Base-by-base conservation (phyloP, 2,888 invertebrate genomes). In the Phengaris alcon region DNA sequence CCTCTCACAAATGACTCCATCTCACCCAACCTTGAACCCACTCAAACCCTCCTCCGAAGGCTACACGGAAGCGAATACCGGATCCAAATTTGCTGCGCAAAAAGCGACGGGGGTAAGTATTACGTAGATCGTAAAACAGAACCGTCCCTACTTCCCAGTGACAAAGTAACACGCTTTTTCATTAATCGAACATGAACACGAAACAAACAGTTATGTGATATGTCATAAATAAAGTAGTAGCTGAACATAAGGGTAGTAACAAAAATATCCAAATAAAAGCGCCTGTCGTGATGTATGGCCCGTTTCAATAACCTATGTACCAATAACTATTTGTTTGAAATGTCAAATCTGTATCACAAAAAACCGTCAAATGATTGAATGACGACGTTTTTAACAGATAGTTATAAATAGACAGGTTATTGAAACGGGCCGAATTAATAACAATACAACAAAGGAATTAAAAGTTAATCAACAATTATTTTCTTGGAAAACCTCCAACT, bases 1-100 rank as follows among this genome's bases (percentile, higher is more conserved):
- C 44, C 64, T 82, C 78, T 59, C 59, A 74, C 79, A 8, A 54
- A 77, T 77, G 76, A 57, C 72, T n/a, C 52, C 68, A 46, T 80
- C 81, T 73, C 78, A 74, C 64, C 9, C 76, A 83, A 81, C 86
- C 84, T 85, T 87, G 84, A 81, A 83, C 82, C 81, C 79, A 79
- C 80, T 77, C 78, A 79, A 79, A 77, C 80, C 79, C 78, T 77
- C 75, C 22, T n/a, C n/a, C 22, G 73, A 68, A 48, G 52, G 48
- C 74, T 79, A 81, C 81, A 82, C 79, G 82, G 82, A 83, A 84
- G 74, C 70, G 35, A 70, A 22, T 12, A 10, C 10, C 35, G 72
- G 51, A 54, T 72, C 54, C 35, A 54, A 72, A 72, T 54, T 52
- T 72, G 10, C 72, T 72, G 72, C 54, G 54, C 44, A 72, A 72